phyloP scores from a whole-genome alignment of 2,113 vertebrate genomes.

The Gallinago media region DNA sequence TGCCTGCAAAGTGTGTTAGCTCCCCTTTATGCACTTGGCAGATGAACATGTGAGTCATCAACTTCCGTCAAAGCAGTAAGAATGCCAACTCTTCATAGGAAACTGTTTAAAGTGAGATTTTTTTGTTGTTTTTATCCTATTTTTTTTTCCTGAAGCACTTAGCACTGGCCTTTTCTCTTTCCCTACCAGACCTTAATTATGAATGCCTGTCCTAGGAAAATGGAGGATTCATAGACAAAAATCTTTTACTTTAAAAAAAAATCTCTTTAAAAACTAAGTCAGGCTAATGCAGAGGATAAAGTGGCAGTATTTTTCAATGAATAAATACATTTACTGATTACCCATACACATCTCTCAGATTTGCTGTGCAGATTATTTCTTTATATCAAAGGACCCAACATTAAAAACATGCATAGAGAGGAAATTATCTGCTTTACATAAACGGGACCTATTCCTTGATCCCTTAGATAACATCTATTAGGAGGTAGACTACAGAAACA shows the following conservation, averaged over 20 bases:
- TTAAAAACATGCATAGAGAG: background rate
- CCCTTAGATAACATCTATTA: background rate
- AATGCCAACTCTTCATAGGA: background rate
- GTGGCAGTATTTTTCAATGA: background rate
- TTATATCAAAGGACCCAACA: background rate
- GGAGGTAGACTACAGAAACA: background rate
- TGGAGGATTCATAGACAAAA: background rate
- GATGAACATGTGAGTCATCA: slow-evolving; percentile 48
- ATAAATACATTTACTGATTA: background rate
- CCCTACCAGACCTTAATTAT: background rate
- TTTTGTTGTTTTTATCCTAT: background rate
- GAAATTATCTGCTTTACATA: background rate
- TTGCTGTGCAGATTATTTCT: background rate
- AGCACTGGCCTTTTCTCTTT: background rate
- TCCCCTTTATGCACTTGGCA: slow-evolving; percentile 31
- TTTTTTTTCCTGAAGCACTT: background rate
- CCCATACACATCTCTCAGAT: background rate
- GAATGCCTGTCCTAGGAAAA: background rate
- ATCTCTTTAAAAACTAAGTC: background rate
- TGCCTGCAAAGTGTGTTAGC: slow-evolving; percentile 20
- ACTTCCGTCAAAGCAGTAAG: slow-evolving; percentile 10
- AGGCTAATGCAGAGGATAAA: background rate
- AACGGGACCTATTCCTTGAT: background rate
- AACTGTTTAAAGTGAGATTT: background rate
- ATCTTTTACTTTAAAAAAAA: background rate